These are phyloP conservation scores for Notarius lentiginosus DNA, from an alignment of 2,113 vertebrate species.

Conservation along the genomic window DNA sequence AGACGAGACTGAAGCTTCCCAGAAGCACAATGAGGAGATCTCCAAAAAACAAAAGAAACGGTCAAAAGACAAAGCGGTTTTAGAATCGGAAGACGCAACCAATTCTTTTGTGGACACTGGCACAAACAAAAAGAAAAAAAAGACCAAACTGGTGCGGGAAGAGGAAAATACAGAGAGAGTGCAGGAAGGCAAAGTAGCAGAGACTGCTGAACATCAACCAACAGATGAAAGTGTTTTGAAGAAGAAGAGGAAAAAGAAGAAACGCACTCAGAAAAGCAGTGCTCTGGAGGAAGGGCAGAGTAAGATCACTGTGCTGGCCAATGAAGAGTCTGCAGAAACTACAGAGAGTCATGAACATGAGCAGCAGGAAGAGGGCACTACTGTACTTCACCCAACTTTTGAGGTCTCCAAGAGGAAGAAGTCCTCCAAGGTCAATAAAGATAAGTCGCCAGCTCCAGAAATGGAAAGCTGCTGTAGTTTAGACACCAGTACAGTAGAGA, in stretches of 20 bases:
- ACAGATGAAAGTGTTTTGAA: background rate
- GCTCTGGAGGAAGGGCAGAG: background rate
- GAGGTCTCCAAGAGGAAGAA: slow-evolving; percentile 53
- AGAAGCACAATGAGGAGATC: slow-evolving; percentile 5
- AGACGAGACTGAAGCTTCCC: background rate
- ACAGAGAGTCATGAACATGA: background rate
- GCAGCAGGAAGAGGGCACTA: slow-evolving; percentile 18
- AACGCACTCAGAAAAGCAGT: slow-evolving; percentile 3
- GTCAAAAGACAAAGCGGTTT: background rate
- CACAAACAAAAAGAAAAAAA: slow-evolving; percentile 35
- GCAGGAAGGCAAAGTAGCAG: background rate
- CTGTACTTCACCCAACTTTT: background rate
- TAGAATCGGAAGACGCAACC: background rate
- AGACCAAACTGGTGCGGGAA: background rate
- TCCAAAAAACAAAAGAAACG: slow-evolving; percentile 44
- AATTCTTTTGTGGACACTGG: background rate
- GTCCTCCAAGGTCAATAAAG: slow-evolving; percentile 16
- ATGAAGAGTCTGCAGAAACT: slow-evolving; percentile 8
- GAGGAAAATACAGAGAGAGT: slow-evolving; percentile 17
- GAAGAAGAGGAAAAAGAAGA: slow-evolving; percentile 45
- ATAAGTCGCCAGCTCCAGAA: background rate
- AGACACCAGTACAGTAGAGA: background rate
- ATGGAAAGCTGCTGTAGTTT: background rate
- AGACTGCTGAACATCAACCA: background rate
- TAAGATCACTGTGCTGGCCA: background rate